Evolutionary conservation across 1,140 invertebrate genomes (phyloP).

Genomic region (Scaptomyza pallida): DNA sequence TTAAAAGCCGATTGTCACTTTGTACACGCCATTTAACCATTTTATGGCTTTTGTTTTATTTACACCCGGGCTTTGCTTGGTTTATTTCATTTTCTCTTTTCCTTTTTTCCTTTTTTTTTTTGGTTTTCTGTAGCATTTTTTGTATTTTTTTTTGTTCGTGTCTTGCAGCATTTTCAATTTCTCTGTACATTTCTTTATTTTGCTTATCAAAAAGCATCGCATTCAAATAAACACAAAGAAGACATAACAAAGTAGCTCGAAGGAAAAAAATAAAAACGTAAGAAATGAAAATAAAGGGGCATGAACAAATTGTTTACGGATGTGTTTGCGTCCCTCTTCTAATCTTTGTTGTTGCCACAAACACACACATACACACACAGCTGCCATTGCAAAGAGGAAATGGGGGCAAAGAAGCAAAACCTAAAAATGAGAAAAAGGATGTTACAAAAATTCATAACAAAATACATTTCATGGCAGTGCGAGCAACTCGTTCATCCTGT

Average conservation of each 20-base stretch:
- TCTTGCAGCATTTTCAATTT: constrained; percentile 63
- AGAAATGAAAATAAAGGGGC: constrained; percentile 59
- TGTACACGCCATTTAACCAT: constrained; percentile 28
- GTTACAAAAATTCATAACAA: constrained; percentile 78
- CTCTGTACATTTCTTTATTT: constrained; percentile 72
- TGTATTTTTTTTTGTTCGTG: constrained; percentile 19
- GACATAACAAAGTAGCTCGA: constrained; percentile 36
- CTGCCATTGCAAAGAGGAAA: constrained; percentile 37
- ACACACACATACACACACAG: too few species aligned
- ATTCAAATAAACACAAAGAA: constrained; percentile 59
- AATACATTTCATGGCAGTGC: constrained; percentile 74
- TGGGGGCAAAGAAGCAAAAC: constrained; percentile 35
- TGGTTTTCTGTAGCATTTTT: constrained; percentile 23
- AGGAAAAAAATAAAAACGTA: constrained; percentile 2
- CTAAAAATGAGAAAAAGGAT: constrained; percentile 64
- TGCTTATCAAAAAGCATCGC: constrained; percentile 65
- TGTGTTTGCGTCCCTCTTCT: constrained; percentile 73
- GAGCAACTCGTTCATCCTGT: constrained; percentile 54
- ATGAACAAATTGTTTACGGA: constrained; percentile 82
- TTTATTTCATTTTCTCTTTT: constrained; percentile 52
- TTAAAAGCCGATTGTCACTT: constrained; percentile 18
- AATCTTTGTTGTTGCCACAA: constrained; percentile 50
- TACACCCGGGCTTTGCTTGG: neutral
- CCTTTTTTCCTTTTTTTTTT: constrained; percentile 23
- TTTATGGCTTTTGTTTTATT: constrained; percentile 33